Evolutionary conservation across 2,888 invertebrate genomes (phyloP), one percentile per base, ranked within the genome.

Genomic region (Galerucella pusilla): DNA sequence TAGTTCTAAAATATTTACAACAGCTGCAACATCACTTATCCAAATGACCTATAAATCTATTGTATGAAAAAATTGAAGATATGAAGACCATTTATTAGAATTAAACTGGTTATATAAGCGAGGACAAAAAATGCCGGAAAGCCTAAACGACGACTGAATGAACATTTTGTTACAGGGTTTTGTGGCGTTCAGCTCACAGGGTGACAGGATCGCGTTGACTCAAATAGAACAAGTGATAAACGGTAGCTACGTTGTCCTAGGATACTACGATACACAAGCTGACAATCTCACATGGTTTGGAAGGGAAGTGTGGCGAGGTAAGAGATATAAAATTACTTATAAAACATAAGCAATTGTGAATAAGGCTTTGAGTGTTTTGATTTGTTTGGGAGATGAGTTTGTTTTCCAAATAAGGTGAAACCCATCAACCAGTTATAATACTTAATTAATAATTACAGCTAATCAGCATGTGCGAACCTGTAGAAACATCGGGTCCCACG

Each of bases 161-260:
- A 65, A 71, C 57, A 75, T 79, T 77, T 74, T 76, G 76, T 86
- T 88, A 16, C 88, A 99, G 98, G 99, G 99, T 65, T 92, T 94
- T 84, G 99, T 99, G 77, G 98, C 98, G 54, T 99, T 99, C 89
- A 98, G 98, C 81, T 97, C 98, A 10, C 96, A 96, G 89, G 99
- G 99, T 81, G 99, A 99, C 90, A 93, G 99, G 83, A 99, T 99
- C 85, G 98, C 99, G 65, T 90, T 97, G 88, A 99, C 99, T 42
- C 97, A 98, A 89, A 97, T 99, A 81, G 99, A 99, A 87, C 99
- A 99, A 89, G 93, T 98, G 89, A 92, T 94, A 77, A 95, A 97
- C 88, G 98, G 98, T 79, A 96, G 94, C 85, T 99, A 99, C 88
- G 93, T 94, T 71, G 94, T 96, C 84, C 90, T 99, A 71, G 99